Evolutionary conservation across 2,113 vertebrate genomes (phyloP).

Genomic region (rabbit (Oryctolagus cuniculus)): DNA sequence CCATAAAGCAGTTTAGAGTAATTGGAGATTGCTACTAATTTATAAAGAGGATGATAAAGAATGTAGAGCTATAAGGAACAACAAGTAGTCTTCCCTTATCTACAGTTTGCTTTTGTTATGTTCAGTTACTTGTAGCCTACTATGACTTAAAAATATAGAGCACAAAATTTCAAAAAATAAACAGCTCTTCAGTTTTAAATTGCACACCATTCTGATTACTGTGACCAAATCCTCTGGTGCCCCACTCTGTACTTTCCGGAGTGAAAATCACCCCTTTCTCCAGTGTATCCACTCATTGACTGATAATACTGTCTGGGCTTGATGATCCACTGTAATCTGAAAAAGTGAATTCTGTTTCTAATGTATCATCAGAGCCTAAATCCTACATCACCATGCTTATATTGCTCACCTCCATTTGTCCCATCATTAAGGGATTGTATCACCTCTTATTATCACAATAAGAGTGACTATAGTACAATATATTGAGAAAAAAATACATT

Average conservation of each 20-base stretch:
- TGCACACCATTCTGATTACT: background rate
- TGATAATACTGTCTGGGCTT: too few species aligned
- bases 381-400: too few species aligned
- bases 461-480: background rate
- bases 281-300: background rate
- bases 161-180: background rate
- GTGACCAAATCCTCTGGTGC: background rate
- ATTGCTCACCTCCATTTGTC: background rate
- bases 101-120: background rate
- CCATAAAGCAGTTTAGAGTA: background rate
- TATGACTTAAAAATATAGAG: background rate
- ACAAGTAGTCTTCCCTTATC: too few species aligned
- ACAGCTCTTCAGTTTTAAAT: background rate
- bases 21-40: background rate
- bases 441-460: background rate
- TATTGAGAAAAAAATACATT: background rate
- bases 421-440: too few species aligned
- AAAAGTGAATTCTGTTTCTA: background rate
- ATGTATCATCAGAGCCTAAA: background rate
- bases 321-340: background rate
- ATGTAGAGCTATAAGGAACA: background rate
- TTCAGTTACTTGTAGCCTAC: background rate
- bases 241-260: accelerated
- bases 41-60: background rate
- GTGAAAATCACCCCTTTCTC: background rate